Percentiles rank a stretch among this genome's conserved stretches.
phyloP scores from a whole-genome alignment of 2,888 invertebrate species.

The Melinopterus prodromus region DNA sequence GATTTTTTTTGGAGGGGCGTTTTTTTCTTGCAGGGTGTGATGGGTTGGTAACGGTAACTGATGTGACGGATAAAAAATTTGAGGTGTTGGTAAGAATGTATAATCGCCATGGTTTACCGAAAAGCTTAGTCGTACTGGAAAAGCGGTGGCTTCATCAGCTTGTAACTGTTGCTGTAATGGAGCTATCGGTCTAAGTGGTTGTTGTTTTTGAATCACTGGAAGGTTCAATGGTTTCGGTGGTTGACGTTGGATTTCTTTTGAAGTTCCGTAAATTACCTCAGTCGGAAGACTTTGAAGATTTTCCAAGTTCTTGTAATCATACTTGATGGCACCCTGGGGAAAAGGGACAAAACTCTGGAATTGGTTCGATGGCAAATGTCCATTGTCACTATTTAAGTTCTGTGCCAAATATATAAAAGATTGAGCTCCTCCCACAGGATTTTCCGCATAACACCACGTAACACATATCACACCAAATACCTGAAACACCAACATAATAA shows the following conservation, averaged over 20 bases:
- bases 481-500: background rate
- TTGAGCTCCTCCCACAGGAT: background rate
- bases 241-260: background rate
- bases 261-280: background rate
- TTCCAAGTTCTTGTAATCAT: background rate
- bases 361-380: background rate
- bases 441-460: background rate
- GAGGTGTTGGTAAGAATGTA: background rate
- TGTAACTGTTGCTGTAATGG: slow-evolving; percentile 20
- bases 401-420: background rate
- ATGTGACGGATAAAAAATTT: slow-evolving; percentile 26
- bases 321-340: background rate
- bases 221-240: background rate
- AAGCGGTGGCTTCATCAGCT: slow-evolving; percentile 29
- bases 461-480: background rate
- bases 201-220: background rate
- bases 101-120: slow-evolving; percentile 40
- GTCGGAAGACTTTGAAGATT: background rate
- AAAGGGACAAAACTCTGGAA: background rate
- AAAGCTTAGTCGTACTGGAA: slow-evolving; percentile 42
- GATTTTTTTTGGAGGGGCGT: slow-evolving; percentile 28
- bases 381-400: background rate
- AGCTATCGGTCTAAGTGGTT: slow-evolving; percentile 15
- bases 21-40: slow-evolving; percentile 28
- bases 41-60: slow-evolving; percentile 24